These are phyloP conservation scores for Oryzias celebensis DNA, from an alignment of 2,113 vertebrate species.

Conservation along the genomic window DNA sequence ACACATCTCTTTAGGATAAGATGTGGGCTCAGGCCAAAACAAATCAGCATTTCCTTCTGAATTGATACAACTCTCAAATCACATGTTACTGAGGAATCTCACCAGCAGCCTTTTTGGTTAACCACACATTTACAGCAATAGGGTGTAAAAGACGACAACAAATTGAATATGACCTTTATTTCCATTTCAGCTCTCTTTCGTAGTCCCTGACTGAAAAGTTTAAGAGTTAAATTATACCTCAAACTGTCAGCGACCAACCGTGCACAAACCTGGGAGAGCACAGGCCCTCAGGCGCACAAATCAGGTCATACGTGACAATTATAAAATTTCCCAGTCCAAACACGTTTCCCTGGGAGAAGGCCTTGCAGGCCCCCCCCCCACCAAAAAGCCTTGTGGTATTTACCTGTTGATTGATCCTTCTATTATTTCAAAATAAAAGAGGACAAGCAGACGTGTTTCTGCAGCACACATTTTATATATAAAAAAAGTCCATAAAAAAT, in stretches of 20 bases:
- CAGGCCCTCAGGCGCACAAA: slow-evolving; percentile 49
- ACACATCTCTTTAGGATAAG: slow-evolving; percentile 14
- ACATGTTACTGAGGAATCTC: slow-evolving; percentile 41
- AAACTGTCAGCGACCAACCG: slow-evolving; percentile 15
- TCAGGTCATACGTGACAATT: slow-evolving; percentile 55
- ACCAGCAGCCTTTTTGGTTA: slow-evolving; percentile 73
- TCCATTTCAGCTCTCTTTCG: slow-evolving; percentile 21
- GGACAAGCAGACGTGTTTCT: slow-evolving; percentile 24
- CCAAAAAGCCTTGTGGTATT: slow-evolving; percentile 19
- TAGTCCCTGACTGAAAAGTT: slow-evolving; percentile 24
- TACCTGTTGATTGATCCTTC: slow-evolving; percentile 50
- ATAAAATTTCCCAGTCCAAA: slow-evolving; percentile 36
- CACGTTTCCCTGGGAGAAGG: slow-evolving; percentile 34
- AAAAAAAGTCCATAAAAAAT: too few relatives aligned
- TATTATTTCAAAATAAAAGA: slow-evolving; percentile 33
- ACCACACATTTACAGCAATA: slow-evolving; percentile 72
- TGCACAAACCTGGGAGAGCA: slow-evolving; percentile 40
- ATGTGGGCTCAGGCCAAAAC: slow-evolving; percentile 15
- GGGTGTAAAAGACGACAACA: slow-evolving; percentile 29
- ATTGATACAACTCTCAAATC: slow-evolving; percentile 36
- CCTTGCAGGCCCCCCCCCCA: slow-evolving; percentile 27
- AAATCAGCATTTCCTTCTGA: slow-evolving; percentile 43
- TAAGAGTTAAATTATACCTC: slow-evolving; percentile 32
- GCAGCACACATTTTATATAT: not conserved
- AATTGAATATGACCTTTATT: slow-evolving; percentile 29